These are phyloP conservation scores for Oryzias woworae DNA, from an alignment of 2,113 vertebrate species.

Conservation along the genomic window DNA sequence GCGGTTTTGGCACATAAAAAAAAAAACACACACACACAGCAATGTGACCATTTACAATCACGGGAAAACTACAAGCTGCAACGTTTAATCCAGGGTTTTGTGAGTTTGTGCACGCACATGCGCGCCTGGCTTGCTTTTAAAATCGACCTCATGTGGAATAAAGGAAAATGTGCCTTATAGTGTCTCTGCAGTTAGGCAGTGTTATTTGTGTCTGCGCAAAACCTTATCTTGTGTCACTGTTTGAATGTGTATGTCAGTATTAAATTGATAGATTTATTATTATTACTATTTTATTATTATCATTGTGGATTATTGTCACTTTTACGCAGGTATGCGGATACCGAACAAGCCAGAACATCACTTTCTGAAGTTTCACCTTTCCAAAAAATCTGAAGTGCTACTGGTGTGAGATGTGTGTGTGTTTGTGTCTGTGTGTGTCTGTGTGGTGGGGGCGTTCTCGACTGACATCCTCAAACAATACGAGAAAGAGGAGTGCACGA, in stretches of 20 bases:
- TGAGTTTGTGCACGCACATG: neutral
- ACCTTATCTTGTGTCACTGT: conserved; percentile 5
- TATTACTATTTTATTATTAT: conserved; percentile 52
- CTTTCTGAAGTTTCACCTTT: conserved; percentile 13
- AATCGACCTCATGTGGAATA: conserved; percentile 32
- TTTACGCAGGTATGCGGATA: too few species aligned
- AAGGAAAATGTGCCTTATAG: conserved; percentile 24
- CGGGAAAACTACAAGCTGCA: neutral
- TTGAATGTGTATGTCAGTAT: conserved; percentile 48
- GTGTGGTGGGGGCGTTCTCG: conserved; percentile 83
- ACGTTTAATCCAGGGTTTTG: conserved; percentile 1
- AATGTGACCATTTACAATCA: conserved; percentile 1
- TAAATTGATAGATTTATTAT: conserved; percentile 53
- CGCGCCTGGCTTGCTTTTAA: conserved; percentile 16
- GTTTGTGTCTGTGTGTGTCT: conserved; percentile 67
- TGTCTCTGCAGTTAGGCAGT: neutral
- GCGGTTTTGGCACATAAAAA: conserved; percentile 4
- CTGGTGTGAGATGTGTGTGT: conserved; percentile 80
- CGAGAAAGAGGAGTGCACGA: conserved; percentile 86
- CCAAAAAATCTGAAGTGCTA: conserved; percentile 87
- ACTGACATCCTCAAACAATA: conserved; percentile 92
- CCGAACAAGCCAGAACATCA: too few species aligned
- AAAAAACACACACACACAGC: neutral
- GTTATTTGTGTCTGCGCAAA: too few species aligned
- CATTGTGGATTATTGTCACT: too few species aligned